Percentiles rank a stretch among this genome's conserved stretches.
Evolutionary conservation across 2,113 vertebrate genomes (phyloP).

Genomic region (Pogona vitticeps): DNA sequence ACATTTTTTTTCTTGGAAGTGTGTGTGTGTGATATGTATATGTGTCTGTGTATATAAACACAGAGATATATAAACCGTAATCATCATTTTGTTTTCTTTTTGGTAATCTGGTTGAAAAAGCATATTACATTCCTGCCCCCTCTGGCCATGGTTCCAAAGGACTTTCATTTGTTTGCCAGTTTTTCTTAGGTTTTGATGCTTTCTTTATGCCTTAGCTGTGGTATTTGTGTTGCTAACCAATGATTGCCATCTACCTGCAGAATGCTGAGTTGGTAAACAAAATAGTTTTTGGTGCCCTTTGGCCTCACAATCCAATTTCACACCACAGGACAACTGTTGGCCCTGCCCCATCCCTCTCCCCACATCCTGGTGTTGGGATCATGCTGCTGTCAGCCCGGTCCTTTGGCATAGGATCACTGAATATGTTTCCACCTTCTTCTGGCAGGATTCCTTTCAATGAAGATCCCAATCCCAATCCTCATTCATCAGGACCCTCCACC

Average conservation of each 20-base stretch:
- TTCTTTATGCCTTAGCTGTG: conserved; percentile 72
- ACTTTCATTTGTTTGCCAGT: conserved; percentile 68
- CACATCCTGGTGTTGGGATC: conserved; percentile 77
- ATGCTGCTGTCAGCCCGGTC: conserved; percentile 75
- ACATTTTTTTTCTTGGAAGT: conserved; percentile 67
- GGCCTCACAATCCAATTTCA: conserved; percentile 73
- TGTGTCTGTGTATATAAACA: conserved; percentile 58
- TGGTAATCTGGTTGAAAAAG: conserved; percentile 60
- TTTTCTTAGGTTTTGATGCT: conserved; percentile 71
- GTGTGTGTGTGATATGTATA: conserved; percentile 30
- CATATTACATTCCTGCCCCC: conserved; percentile 62
- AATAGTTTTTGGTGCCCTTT: conserved; percentile 55
- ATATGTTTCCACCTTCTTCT: conserved; percentile 95
- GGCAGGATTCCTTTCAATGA: conserved; percentile 98
- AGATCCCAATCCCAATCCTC: conserved; percentile 91
- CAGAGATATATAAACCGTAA: conserved; percentile 75
- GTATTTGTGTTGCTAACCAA: conserved; percentile 73
- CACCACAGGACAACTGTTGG: conserved; percentile 75
- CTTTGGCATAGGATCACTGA: conserved; percentile 82
- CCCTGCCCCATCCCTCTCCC: conserved; percentile 65
- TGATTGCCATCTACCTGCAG: conserved; percentile 66
- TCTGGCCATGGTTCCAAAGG: conserved; percentile 59
- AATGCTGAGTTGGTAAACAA: conserved; percentile 67
- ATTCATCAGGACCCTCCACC: conserved; percentile 98
- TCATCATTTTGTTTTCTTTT: conserved; percentile 69